Evolutionary conservation across 2,113 vertebrate genomes (phyloP).

Genomic region (Oryzias curvinotus): DNA sequence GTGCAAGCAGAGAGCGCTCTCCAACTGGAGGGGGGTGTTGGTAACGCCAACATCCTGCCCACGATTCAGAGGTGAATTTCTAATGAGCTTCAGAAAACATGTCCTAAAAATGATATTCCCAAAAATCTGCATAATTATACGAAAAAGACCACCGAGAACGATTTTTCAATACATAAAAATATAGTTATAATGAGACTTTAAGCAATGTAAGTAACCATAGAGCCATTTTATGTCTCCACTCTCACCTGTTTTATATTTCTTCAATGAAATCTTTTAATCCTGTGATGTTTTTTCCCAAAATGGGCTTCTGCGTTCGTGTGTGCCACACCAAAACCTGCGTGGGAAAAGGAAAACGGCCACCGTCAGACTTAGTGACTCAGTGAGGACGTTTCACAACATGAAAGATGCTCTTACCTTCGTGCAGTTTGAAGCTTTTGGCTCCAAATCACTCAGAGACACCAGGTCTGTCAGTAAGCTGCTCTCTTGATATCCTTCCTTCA

Average conservation of each 20-base stretch:
- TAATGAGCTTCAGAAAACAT: no score
- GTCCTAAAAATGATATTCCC: no score
- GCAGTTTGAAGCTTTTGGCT: constrained; percentile 88
- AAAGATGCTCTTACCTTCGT: constrained; percentile 78
- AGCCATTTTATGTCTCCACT: no score
- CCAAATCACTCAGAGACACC: constrained; percentile 83
- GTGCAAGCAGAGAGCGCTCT: no score
- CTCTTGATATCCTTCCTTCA: constrained; percentile 88
- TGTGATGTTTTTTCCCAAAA: constrained; percentile 85
- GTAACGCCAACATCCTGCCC: no score
- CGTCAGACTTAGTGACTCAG: constrained; percentile 16
- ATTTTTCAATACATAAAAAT: no score
- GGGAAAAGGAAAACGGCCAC: constrained; percentile 7
- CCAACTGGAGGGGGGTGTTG: no score
- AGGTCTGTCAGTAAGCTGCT: constrained; percentile 85
- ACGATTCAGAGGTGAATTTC: no score
- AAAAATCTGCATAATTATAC: no score
- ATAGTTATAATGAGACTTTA: no score
- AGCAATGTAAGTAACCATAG: no score
- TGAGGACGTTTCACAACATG: neutral
- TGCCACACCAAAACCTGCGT: constrained; percentile 89
- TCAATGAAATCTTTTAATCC: constrained; percentile 86
- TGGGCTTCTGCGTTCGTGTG: constrained; percentile 86
- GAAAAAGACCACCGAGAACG: no score
- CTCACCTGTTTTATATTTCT: constrained; percentile 77